Evolutionary conservation across 1,140 invertebrate species (phyloP).

Genomic region (Liolophura sinensis): DNA sequence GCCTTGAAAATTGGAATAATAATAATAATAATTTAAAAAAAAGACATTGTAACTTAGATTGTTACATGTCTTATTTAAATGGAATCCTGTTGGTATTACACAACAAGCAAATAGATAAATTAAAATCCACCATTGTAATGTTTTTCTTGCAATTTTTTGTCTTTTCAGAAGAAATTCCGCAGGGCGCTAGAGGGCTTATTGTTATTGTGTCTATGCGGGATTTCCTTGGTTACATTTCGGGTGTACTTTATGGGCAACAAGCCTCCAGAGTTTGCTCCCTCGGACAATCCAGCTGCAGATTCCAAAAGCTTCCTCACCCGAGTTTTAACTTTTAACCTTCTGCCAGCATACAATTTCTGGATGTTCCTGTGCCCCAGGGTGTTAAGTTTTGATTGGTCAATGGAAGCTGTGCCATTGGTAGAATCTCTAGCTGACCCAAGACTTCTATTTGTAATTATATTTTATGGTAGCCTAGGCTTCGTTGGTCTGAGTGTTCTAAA

Average conservation of each 20-base stretch:
- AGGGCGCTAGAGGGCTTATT: conserved; percentile 73
- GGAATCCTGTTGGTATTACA: no score
- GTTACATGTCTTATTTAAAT: no score
- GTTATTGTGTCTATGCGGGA: conserved; percentile 71
- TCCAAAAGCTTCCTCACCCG: conserved; percentile 78
- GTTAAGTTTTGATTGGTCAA: conserved; percentile 97
- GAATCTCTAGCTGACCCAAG: conserved; percentile 77
- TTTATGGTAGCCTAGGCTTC: conserved; percentile 69
- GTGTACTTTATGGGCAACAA: conserved; percentile 94
- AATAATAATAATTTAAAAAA: no score
- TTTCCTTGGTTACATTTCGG: conserved; percentile 73
- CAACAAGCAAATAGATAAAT: no score
- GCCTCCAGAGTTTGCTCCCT: conserved; percentile 92
- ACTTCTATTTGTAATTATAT: conserved; percentile 78
- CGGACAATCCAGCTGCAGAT: conserved; percentile 59
- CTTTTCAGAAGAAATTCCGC: conserved; percentile 63
- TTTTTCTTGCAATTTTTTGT: conserved; percentile 34
- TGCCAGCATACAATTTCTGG: conserved; percentile 88
- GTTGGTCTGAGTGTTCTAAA: conserved; percentile 26
- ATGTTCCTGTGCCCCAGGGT: conserved; percentile 84
- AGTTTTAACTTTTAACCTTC: conserved; percentile 86
- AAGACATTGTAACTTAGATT: background rate
- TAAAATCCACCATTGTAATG: conserved; percentile 8
- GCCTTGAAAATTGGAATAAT: background rate
- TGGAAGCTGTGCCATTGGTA: conserved; percentile 93